A percentile compares a stretch with the other conserved stretches of the same genome.
These are phyloP conservation scores for Drosophila mimica DNA, from an alignment of 2,888 invertebrate genomes.

Conservation along the genomic window DNA sequence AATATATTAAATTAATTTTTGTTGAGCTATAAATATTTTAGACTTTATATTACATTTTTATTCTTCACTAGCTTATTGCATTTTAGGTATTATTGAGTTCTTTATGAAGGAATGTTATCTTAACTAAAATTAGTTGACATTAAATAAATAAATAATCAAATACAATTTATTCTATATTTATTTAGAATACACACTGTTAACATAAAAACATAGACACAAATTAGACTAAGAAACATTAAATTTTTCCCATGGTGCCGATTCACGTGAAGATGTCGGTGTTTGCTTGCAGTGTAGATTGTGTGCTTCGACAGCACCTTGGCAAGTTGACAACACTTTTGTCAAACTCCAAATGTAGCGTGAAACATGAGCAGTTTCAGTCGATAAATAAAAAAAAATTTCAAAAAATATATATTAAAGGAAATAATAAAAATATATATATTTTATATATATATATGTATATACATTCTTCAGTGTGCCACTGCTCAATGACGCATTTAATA, in stretches of 20 bases:
- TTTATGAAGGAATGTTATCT: not conserved
- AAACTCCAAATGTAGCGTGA: constrained; percentile 61
- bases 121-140: not conserved
- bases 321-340: constrained; percentile 57
- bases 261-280: not conserved
- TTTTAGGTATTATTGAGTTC: not conserved
- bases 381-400: constrained; percentile 2
- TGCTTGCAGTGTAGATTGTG: constrained; percentile 12
- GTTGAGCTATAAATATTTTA: not conserved
- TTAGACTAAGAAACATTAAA: not conserved
- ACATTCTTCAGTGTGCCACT: constrained; percentile 41
- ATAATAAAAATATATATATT: not conserved
- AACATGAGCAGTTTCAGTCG: constrained; percentile 45
- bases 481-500: constrained; percentile 76
- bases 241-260: constrained; percentile 5
- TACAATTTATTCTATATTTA: not conserved
- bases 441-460: not conserved
- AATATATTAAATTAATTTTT: not conserved
- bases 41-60: not conserved
- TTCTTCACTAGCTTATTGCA: not conserved
- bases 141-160: not conserved
- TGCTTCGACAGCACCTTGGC: constrained; percentile 28
- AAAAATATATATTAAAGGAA: constrained; percentile 14
- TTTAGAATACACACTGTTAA: not conserved
- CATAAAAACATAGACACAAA: no score